Evolutionary conservation across 2,888 invertebrate genomes (phyloP).

Genomic region (Boloria selene): DNA sequence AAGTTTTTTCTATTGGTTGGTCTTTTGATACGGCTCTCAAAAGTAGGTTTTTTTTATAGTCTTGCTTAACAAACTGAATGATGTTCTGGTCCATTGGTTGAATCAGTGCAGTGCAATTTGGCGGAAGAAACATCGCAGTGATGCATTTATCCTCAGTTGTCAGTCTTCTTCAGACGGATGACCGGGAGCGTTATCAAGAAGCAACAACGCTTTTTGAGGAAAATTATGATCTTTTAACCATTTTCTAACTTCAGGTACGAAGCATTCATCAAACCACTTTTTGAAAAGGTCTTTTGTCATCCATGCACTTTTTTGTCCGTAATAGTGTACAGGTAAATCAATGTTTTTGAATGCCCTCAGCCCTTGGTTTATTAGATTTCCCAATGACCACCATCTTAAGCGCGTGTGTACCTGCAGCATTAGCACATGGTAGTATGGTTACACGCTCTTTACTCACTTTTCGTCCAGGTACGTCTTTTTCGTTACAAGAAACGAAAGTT

Average conservation of each 20-base stretch:
- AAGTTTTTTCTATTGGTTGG: constrained; percentile 39
- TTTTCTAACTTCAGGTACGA: constrained; percentile 40
- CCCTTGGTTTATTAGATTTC: constrained; percentile 46
- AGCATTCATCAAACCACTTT: constrained; percentile 46
- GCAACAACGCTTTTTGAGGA: constrained; percentile 36
- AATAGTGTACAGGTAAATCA: constrained; percentile 15
- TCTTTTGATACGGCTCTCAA: constrained; percentile 39
- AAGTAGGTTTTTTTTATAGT: constrained; percentile 42
- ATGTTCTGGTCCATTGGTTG: constrained; percentile 51
- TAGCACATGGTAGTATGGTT: constrained; percentile 43
- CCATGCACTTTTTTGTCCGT: constrained; percentile 42
- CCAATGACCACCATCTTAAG: constrained; percentile 43
- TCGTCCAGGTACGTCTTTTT: constrained; percentile 41
- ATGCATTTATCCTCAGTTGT: constrained; percentile 46
- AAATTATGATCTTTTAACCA: constrained; percentile 34
- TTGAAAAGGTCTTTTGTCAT: constrained; percentile 47
- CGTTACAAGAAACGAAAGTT: constrained; percentile 41
- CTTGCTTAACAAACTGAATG: constrained; percentile 47
- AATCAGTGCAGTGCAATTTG: constrained; percentile 47
- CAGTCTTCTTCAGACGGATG: constrained; percentile 43
- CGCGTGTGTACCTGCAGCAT: constrained; percentile 8
- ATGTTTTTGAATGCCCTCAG: constrained; percentile 42
- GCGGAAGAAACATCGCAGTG: constrained; percentile 47
- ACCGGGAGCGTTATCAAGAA: constrained; percentile 41
- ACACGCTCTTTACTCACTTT: constrained; percentile 44